Evolutionary conservation across 1,140 invertebrate species (phyloP).

Genomic region (Lutraria rhynchaena): DNA sequence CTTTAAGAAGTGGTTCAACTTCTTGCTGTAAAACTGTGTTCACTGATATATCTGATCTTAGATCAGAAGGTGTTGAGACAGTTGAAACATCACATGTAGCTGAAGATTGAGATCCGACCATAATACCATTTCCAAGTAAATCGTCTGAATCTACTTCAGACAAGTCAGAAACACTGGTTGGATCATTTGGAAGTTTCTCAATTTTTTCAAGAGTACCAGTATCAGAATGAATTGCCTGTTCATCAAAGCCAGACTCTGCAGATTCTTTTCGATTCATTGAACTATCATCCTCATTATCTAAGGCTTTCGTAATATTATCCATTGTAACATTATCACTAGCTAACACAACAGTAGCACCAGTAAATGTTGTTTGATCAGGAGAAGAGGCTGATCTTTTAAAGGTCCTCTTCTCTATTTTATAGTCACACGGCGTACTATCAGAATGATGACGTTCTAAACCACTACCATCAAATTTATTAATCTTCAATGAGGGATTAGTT

Average conservation of each 20-base stretch:
- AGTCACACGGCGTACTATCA: constrained; percentile 61
- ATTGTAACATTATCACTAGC: constrained; percentile 34
- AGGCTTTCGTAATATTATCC: constrained; percentile 50
- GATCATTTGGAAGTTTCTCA: constrained; percentile 55
- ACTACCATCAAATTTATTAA: constrained; percentile 48
- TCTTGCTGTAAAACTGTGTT: constrained; percentile 64
- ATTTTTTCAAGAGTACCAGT: constrained; percentile 55
- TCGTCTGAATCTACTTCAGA: constrained; percentile 61
- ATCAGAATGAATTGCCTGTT: constrained; percentile 60
- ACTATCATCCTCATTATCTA: constrained; percentile 42
- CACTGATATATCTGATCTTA: constrained; percentile 65
- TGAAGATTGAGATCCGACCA: constrained; percentile 64
- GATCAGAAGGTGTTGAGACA: constrained; percentile 65
- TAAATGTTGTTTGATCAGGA: constrained; percentile 46
- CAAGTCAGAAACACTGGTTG: constrained; percentile 58
- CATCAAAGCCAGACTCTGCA: constrained; percentile 69
- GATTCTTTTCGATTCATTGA: constrained; percentile 51
- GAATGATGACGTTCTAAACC: constrained; percentile 64
- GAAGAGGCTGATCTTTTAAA: constrained; percentile 56
- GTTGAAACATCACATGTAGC: constrained; percentile 61
- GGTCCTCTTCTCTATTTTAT: constrained; percentile 32
- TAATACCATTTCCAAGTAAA: constrained; percentile 44
- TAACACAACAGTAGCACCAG: constrained; percentile 44
- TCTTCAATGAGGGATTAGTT: constrained; percentile 74
- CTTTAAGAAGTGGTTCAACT: constrained; percentile 56